Evolutionary conservation across 2,113 vertebrate genomes (phyloP).

Genomic region (Pterocles gutturalis): DNA sequence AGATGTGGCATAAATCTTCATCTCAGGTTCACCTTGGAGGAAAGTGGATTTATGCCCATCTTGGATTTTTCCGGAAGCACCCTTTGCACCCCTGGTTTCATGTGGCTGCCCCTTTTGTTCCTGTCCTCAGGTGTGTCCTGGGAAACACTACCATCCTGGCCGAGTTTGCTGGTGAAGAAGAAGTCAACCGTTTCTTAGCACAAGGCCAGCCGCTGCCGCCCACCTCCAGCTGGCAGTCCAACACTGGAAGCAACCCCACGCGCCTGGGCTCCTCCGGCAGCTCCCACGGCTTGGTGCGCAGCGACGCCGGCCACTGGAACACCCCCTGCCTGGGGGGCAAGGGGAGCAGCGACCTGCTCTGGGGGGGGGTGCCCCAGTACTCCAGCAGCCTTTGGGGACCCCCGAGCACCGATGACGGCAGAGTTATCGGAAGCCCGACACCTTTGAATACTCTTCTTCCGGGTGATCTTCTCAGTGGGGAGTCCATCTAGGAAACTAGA

Average conservation of each 20-base stretch:
- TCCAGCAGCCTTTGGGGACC: slow-evolving; percentile 97
- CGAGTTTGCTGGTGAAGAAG: slow-evolving; percentile 97
- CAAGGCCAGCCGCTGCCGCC: slow-evolving; percentile 94
- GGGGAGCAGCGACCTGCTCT: slow-evolving; percentile 91
- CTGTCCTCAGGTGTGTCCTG: slow-evolving; percentile 91
- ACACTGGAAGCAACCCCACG: slow-evolving; percentile 85
- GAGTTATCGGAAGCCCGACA: slow-evolving; percentile 94
- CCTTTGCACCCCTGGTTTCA: neutral
- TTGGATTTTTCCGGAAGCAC: rapidly evolving
- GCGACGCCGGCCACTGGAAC: slow-evolving; percentile 88
- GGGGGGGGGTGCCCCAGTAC: slow-evolving; percentile 94
- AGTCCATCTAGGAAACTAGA: slow-evolving; percentile 88
- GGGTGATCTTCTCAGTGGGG: slow-evolving; percentile 95
- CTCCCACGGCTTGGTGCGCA: slow-evolving; percentile 85
- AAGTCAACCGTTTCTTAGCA: slow-evolving; percentile 96
- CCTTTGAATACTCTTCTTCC: slow-evolving; percentile 94
- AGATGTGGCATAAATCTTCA: neutral
- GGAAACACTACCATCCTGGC: slow-evolving; percentile 99
- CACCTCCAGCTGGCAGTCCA: slow-evolving; percentile 96
- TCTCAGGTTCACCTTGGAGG: neutral
- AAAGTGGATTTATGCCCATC: rapidly evolving
- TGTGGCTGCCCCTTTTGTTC: rapidly evolving
- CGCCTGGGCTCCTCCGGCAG: slow-evolving; percentile 85
- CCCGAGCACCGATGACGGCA: slow-evolving; percentile 86
- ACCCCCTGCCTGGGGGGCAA: slow-evolving; percentile 83